A percentile compares a stretch with the other conserved stretches of the same genome.
Conservation (phyloP, 2,797 vertebrate species). For the Benthosema pterotum region DNA sequence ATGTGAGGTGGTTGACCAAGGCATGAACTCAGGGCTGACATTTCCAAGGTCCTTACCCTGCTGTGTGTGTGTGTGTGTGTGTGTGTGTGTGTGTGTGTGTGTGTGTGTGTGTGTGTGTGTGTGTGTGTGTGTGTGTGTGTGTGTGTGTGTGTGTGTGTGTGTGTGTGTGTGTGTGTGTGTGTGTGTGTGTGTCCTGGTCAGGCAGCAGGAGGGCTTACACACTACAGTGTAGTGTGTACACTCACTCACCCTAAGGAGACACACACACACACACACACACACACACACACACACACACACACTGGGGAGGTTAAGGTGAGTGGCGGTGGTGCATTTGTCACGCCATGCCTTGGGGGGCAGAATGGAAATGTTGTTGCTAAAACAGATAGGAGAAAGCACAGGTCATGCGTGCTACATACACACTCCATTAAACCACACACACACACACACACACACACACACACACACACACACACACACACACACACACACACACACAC, state of each 20-base stretch:
- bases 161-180: slow-evolving; percentile 12
- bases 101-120: slow-evolving; percentile 20
- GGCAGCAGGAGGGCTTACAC: slow-evolving; percentile 14
- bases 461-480: neutral
- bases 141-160: slow-evolving; percentile 11
- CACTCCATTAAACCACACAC: neutral
- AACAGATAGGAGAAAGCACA: neutral
- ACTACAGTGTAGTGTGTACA: no score
- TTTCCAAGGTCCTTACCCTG: slow-evolving; percentile 28
- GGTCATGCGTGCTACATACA: neutral
- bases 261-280: neutral
- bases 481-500: neutral
- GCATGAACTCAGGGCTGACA: slow-evolving; percentile 40
- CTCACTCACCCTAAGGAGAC: neutral
- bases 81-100: slow-evolving; percentile 11
- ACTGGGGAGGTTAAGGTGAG: neutral
- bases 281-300: neutral
- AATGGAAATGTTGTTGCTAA: slow-evolving; percentile 6
- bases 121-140: slow-evolving; percentile 11
- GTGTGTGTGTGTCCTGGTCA: slow-evolving; percentile 1
- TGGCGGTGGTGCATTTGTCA: neutral
- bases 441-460: neutral
- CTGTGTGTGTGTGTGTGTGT: slow-evolving; percentile 12
- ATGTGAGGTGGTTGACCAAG: slow-evolving; percentile 32
- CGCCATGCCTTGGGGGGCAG: neutral